Evolutionary conservation across 2,888 invertebrate species (phyloP).

Genomic region (Anthrax anthrax): DNA sequence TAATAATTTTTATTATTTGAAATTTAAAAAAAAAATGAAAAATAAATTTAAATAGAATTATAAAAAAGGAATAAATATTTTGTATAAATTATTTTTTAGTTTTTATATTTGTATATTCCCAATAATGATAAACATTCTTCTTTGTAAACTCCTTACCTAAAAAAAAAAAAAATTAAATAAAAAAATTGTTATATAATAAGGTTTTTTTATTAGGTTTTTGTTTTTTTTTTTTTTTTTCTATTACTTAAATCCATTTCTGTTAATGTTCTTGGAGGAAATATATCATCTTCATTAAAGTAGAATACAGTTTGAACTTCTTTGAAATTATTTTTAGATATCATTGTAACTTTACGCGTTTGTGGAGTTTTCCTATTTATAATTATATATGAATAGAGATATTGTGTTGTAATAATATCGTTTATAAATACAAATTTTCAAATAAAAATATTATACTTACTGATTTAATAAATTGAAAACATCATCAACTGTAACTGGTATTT

Average conservation of each 20-base stretch:
- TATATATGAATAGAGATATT: no score
- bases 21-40: no score
- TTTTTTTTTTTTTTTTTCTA: no score
- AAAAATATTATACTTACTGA: constrained; percentile 14
- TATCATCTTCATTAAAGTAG: constrained; percentile 27
- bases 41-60: no score
- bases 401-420: neutral
- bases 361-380: constrained; percentile 29
- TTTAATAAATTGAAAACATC: constrained; percentile 24
- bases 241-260: no score
- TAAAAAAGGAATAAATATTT: no score
- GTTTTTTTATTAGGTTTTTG: no score
- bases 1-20: no score
- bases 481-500: constrained; percentile 24
- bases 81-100: neutral
- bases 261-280: constrained; percentile 26
- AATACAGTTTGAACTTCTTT: constrained; percentile 24
- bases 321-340: constrained; percentile 24
- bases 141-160: constrained; percentile 23
- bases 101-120: constrained; percentile 27
- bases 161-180: constrained; percentile 2
- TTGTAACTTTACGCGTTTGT: constrained; percentile 23
- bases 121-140: constrained; percentile 24
- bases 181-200: no score
- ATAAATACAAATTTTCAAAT: neutral